A percentile compares a stretch with the other conserved stretches of the same genome.
Evolutionary conservation across 2,888 invertebrate species (phyloP).

Genomic region (Apomyelois bistriatella): DNA sequence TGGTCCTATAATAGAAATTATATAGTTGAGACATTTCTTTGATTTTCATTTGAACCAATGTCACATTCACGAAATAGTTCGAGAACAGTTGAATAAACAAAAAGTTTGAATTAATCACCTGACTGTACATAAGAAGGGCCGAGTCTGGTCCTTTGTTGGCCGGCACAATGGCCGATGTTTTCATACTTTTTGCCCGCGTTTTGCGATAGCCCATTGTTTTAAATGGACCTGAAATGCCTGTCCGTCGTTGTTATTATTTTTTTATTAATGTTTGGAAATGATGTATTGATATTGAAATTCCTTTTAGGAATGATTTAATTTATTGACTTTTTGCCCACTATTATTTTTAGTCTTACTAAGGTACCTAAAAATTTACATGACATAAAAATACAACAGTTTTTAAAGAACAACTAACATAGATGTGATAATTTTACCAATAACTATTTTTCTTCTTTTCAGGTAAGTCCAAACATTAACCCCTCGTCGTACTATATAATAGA

Average conservation of each 20-base stretch:
- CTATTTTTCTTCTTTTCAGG: constrained; percentile 29
- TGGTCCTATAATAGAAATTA: too few species aligned
- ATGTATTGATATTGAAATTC: not conserved
- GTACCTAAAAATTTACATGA: too few species aligned
- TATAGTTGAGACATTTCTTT: too few species aligned
- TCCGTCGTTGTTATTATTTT: constrained; percentile 10
- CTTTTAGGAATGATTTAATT: not conserved
- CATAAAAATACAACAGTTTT: too few species aligned
- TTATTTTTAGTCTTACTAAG: not conserved
- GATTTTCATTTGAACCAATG: too few species aligned
- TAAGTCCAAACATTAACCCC: constrained; percentile 22
- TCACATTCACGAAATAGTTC: not conserved
- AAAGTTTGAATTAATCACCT: constrained; percentile 2
- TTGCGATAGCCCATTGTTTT: constrained; percentile 14
- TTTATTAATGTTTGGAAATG: not conserved
- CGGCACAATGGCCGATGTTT: constrained; percentile 31
- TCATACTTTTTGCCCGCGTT: constrained; percentile 23
- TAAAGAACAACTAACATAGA: too few species aligned
- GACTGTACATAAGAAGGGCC: constrained; percentile 21
- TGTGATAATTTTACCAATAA: not conserved
- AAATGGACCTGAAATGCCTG: constrained; percentile 6
- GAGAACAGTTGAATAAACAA: not conserved
- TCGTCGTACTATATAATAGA: not conserved
- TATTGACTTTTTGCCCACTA: not conserved
- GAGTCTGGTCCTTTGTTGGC: constrained; percentile 49